Base-by-base conservation (phyloP, 2,888 invertebrate species). In the Hydroisotoma schaefferi region DNA sequence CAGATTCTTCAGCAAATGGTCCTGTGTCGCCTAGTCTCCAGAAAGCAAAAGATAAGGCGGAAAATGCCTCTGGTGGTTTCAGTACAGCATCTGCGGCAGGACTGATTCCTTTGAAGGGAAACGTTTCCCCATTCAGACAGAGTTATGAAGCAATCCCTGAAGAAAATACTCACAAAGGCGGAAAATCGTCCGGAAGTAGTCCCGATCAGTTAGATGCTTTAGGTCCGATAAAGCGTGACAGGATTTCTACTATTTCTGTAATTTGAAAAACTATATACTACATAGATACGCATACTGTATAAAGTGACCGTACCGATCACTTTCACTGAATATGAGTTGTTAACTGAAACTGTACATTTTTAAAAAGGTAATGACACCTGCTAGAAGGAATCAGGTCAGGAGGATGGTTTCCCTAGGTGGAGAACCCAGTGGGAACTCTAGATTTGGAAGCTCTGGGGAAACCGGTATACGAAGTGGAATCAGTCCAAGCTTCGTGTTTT, bases 91-190 rank as follows among this genome's bases (percentile, higher is more conserved):
- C 23, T 23, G 10, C 46, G 20, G 8, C 43, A 6, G 56, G 18
- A 12, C 28, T 29, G 26, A 18, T 22, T 22, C 53, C 52, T 29
- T 23, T 28, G 23, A 43, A 54, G 48, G 52, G 51, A 12, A 48
- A 20, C 25, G 53, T 47, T 26, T 56, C 55, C 4, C 58, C 55
- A n/a, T 68, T 61, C 27, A 79, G 89, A 70, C 88, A 88, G 20
- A 90, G 90, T 75, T 91, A 90, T 77, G 91, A 91, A 78, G 90
- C 91, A 58, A 92, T 92, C 74, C 91, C 91, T 10, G 91, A 92
- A 79, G 91, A 92, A 81, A 62, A 57, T 10, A 38, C 44, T 26
- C 62, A 57, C 38, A 57, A 46, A 38, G 40, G 47, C 1, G 61
- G 57, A 5, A n/a, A n/a, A n/a, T 48, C 53, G 27, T 28, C 46